Base-by-base conservation (phyloP, 2,888 invertebrate genomes). In the Eupithecia insigniata region DNA sequence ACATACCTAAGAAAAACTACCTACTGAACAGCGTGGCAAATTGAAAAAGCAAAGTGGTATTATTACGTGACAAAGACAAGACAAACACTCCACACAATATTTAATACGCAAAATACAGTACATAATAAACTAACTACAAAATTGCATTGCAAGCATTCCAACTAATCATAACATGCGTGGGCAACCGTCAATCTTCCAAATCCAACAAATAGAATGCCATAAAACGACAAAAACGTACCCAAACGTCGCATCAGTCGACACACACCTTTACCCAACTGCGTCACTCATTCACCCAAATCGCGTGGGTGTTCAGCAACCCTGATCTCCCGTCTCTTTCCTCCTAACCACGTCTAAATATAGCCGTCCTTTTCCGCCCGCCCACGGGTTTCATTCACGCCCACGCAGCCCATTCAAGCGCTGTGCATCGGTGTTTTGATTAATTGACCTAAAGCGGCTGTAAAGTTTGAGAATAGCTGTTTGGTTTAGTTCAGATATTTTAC, bases 351-450 rank as follows among this genome's bases (percentile, higher is more conserved):
- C 4, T 39, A 7, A n/a, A 28, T 82, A 72, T 74, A 43, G 4
- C 68, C 55, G 36, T 85, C 84, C 66, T 78, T 58, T 36, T 85
- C 82, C 34, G 30, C 51, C 81, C 88, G 86, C 91, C 92, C 82
- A 91, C 92, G 88, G 86, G 69, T 83, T 81, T 87, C 88, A 89
- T 90, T 80, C 84, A 84, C 90, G 83, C 91, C 90, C 90, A 87
- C 81, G 34, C 70, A 76, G 64, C 79, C 78, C 91, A 91, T 91
- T 91, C 89, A 91, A 81, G 81, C 79, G 74, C 81, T 83, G 46
- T 80, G 80, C 81, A 78, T 76, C 60, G 66, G 61, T 72, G 70
- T 80, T 82, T 79, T 82, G 83, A 83, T 84, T 81, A 81, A 82
- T 81, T 74, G 71, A 70, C 77, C 72, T 76, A 71, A 67, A 74